Conservation (phyloP, 2,888 invertebrate genomes). For the Drosophila neonasuta region DNA sequence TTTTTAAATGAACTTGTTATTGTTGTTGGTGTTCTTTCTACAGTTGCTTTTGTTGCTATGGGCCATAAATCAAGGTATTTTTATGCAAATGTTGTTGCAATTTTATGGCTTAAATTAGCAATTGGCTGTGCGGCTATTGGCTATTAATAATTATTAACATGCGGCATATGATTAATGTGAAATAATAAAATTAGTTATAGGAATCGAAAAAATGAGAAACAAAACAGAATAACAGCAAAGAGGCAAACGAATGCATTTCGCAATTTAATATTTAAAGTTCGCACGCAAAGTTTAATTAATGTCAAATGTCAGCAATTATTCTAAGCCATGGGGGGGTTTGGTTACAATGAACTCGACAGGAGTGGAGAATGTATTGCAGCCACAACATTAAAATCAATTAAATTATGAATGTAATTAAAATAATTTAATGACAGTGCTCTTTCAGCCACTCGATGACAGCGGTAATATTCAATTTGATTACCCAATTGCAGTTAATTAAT, state of each 20-base stretch:
- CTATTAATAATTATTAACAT: conserved; percentile 76
- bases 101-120: conserved; percentile 73
- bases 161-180: conserved; percentile 73
- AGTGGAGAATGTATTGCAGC: conserved; percentile 12
- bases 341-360: background rate
- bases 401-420: conserved; percentile 76
- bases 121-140: conserved; percentile 55
- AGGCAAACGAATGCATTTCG: conserved; percentile 24
- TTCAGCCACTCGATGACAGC: conserved; percentile 62
- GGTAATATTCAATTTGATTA: conserved; percentile 67
- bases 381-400: conserved; percentile 73
- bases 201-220: conserved; percentile 10
- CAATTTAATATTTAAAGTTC: conserved; percentile 58
- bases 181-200: conserved; percentile 71
- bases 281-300: conserved; percentile 60
- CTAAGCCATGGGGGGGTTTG: conserved; percentile 54
- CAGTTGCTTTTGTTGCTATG: conserved; percentile 15
- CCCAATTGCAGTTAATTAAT: conserved; percentile 74
- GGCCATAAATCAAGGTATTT: conserved; percentile 66
- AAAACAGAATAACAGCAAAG: background rate
- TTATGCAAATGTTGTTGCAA: conserved; percentile 70
- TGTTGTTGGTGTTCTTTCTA: conserved; percentile 14
- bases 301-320: conserved; percentile 73
- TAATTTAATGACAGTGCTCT: conserved; percentile 66
- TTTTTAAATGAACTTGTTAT: conserved; percentile 52